Evolutionary conservation across 2,113 vertebrate genomes (phyloP), one percentile per base, ranked within the genome.

Genomic region (Hippocampus abdominalis): DNA sequence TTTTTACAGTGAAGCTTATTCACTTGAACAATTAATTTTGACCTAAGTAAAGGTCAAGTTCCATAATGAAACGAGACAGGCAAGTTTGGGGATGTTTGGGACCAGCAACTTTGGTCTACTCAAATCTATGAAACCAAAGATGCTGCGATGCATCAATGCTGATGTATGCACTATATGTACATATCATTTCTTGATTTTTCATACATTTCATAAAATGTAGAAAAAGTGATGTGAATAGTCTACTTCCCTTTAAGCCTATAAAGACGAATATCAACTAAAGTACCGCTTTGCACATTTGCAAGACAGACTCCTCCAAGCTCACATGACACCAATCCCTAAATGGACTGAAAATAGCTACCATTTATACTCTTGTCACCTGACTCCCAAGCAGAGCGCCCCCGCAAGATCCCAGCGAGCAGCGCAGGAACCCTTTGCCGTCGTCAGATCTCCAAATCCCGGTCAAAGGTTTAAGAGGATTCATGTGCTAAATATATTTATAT

Each of bases 391-490:
- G n/a, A 3, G 36, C 49, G 57, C 68, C 75, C 63, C 70, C 76
- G 21, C 32, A 39, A 39, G 63, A 0, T 8, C 42, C 25, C 15
- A 18, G 62, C 39, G 10, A 64, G 62, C 4, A 11, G 40, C 5
- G n/a, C 39, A 9, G 8, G 25, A 2, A 60, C 32, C 57, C 27
- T 69, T 46, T 21, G 25, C 65, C 25, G 54, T 40, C 11, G 0
- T 6, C 73, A 51, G 57, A 29, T 36, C 70, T 76, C 64, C 75
- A 85, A 84, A 87, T 87, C 85, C 76, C 18, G n/a, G 63, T 67
- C 67, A 5, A 75, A 77, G 74, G 74, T 71, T 78, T 89, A 91
- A 91, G 88, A 87, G 87, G 90, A 90, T 92, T 78, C 61, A 6
- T 64, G 75, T 61, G 79, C 84, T 89, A 92, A 68, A 89, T 87